Conservation (phyloP, 2,113 vertebrate genomes). For the Thermophis baileyi region DNA sequence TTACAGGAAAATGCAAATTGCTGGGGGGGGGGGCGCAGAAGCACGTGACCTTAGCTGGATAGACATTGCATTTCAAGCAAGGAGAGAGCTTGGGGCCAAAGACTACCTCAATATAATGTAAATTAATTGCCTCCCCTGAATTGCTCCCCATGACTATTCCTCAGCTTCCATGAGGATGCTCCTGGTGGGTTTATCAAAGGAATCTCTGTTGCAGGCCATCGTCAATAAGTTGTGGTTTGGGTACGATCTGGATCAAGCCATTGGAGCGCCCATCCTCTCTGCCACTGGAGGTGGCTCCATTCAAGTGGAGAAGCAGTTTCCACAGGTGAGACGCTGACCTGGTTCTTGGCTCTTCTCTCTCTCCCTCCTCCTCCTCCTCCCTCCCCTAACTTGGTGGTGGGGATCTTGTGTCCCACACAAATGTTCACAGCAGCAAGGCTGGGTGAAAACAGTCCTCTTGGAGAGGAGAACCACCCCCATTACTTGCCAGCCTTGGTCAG, state of each 20-base stretch:
- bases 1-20: background rate
- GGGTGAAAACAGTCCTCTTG: background rate
- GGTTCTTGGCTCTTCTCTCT: background rate
- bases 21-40: background rate
- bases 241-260: conserved; percentile 70
- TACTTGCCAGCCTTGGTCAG: background rate
- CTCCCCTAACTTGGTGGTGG: background rate
- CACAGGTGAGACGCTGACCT: conserved; percentile 58
- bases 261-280: conserved; percentile 69
- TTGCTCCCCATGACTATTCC: background rate
- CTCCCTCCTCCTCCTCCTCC: background rate
- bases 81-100: background rate
- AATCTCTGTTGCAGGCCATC: conserved; percentile 67
- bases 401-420: background rate
- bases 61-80: background rate
- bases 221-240: conserved; percentile 84
- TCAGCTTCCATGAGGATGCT: background rate
- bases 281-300: conserved; percentile 42
- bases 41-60: background rate
- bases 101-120: background rate
- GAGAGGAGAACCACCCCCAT: background rate
- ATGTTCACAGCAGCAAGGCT: background rate
- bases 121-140: background rate
- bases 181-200: background rate
- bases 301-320: conserved; percentile 71